A percentile compares a stretch with the other conserved stretches of the same genome.
Evolutionary conservation across 2,888 invertebrate genomes (phyloP).

Genomic region (Cataglyphis livida): DNA sequence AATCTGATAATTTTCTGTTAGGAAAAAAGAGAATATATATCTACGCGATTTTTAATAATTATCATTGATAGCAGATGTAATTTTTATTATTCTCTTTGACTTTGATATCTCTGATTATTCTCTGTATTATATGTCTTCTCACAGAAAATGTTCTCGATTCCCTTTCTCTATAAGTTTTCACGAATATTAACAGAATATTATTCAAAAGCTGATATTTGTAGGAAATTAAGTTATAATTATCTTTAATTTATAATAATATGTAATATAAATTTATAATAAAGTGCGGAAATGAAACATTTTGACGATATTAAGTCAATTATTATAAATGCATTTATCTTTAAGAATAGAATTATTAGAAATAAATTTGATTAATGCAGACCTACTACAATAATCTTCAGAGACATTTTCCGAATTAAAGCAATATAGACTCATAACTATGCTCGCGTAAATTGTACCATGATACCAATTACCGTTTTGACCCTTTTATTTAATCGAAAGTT

Average conservation of each 20-base stretch:
- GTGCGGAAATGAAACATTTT: not conserved
- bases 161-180: not conserved
- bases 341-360: not conserved
- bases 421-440: not conserved
- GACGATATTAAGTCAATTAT: not conserved
- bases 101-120: constrained; percentile 16
- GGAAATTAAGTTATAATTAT: not conserved
- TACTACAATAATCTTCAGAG: not conserved
- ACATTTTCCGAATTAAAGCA: not conserved
- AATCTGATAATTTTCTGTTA: constrained; percentile 12
- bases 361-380: not conserved
- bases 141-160: not conserved
- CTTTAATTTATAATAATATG: not conserved
- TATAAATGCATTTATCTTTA: not conserved
- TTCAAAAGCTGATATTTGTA: not conserved
- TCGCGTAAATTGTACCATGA: not conserved
- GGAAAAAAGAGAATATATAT: not conserved
- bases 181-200: not conserved
- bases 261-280: not conserved
- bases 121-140: not conserved
- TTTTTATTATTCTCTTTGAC: constrained; percentile 4
- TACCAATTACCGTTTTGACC: no score
- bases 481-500: constrained; percentile 26
- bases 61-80: not conserved
- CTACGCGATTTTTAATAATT: not conserved